Evolutionary conservation across 2,888 invertebrate genomes (phyloP).

Genomic region (Drosophila greeni): DNA sequence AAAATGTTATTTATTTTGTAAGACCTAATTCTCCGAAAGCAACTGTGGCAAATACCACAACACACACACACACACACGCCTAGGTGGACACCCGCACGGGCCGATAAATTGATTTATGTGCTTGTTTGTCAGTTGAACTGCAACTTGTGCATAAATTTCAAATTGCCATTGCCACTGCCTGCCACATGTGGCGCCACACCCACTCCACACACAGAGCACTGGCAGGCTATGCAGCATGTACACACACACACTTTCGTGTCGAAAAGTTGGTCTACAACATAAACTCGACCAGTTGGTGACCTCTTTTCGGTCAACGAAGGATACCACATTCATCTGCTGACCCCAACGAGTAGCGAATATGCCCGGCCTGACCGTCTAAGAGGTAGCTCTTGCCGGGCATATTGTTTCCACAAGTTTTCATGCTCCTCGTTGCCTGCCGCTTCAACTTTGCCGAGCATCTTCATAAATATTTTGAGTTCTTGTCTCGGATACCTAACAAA

Average conservation of each 20-base stretch:
- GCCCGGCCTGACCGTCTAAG: not conserved
- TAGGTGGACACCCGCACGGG: slow-evolving; percentile 27
- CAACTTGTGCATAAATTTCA: slow-evolving; percentile 68
- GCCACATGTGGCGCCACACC: slow-evolving; percentile 27
- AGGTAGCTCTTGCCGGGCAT: slow-evolving; percentile 41
- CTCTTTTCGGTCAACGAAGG: not conserved
- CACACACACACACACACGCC: slow-evolving; percentile 2
- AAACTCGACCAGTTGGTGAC: slow-evolving; percentile 21
- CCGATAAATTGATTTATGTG: slow-evolving; percentile 70
- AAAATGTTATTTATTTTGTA: not conserved
- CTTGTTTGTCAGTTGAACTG: slow-evolving; percentile 67
- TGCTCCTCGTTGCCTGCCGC: slow-evolving; percentile 28
- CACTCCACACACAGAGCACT: no score
- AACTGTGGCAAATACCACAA: not conserved
- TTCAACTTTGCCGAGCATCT: slow-evolving; percentile 61
- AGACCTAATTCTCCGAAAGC: not conserved
- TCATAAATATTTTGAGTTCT: slow-evolving; percentile 65
- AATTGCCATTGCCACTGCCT: slow-evolving; percentile 44
- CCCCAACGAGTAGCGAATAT: slow-evolving; percentile 18
- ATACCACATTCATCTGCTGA: slow-evolving; percentile 7
- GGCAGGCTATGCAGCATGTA: not conserved
- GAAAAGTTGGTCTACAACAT: slow-evolving; percentile 12
- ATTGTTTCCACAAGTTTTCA: slow-evolving; percentile 67
- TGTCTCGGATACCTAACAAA: slow-evolving; percentile 47
- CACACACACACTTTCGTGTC: not conserved